Evolutionary conservation across 2,797 vertebrate species (phyloP).

Genomic region (Hoplostethus mediterraneus): DNA sequence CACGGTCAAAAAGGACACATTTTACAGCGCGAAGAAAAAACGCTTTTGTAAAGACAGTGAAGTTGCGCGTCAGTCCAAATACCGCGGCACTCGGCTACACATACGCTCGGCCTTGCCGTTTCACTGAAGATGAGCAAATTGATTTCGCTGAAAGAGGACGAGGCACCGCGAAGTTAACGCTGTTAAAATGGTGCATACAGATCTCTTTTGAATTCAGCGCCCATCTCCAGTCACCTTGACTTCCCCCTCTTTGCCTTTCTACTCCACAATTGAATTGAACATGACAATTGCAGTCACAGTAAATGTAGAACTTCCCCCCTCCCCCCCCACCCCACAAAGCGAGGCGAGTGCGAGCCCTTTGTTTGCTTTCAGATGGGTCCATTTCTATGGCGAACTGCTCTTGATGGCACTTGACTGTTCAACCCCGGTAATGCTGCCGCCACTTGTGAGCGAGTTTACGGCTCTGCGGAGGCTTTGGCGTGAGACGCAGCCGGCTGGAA

Average conservation of each 20-base stretch:
- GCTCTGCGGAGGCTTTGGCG: slow-evolving; percentile 63
- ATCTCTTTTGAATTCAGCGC: background rate
- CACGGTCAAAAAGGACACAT: background rate
- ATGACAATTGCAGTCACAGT: slow-evolving; percentile 34
- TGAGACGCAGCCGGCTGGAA: slow-evolving; percentile 64
- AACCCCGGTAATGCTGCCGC: slow-evolving; percentile 73
- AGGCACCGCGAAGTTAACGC: background rate
- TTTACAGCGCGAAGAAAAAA: background rate
- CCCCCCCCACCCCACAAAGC: slow-evolving; percentile 20
- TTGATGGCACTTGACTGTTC: slow-evolving; percentile 83
- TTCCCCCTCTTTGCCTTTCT: slow-evolving; percentile 25
- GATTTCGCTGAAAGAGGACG: background rate
- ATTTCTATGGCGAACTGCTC: slow-evolving; percentile 80
- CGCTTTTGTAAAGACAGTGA: background rate
- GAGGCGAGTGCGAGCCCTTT: slow-evolving; percentile 72
- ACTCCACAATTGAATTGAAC: slow-evolving; percentile 35
- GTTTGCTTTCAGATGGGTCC: slow-evolving; percentile 79
- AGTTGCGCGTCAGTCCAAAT: slow-evolving; percentile 18
- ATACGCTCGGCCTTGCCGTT: background rate
- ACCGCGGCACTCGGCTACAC: background rate
- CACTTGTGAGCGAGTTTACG: slow-evolving; percentile 72
- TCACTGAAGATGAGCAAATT: background rate
- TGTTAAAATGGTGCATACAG: background rate
- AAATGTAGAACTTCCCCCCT: background rate
- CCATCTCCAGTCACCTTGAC: slow-evolving; percentile 35